phyloP scores from a whole-genome alignment of 2,797 vertebrate genomes.

The Taeniopygia guttata region DNA sequence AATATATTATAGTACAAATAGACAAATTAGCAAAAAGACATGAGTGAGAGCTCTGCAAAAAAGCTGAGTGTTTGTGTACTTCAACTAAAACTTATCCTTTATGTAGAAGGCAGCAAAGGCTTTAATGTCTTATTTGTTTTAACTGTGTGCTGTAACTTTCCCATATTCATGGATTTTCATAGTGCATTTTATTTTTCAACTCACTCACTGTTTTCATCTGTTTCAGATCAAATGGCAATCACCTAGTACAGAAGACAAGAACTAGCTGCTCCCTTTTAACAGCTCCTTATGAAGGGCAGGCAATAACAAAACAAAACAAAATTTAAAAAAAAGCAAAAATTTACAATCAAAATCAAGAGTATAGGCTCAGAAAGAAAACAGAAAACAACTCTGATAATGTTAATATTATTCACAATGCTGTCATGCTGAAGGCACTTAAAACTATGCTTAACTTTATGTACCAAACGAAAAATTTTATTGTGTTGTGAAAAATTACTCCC shows the following conservation, averaged over 20 bases:
- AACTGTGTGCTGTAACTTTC: neutral
- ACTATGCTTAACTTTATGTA: neutral
- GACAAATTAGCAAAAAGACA: neutral
- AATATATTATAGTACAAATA: neutral
- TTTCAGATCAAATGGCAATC: neutral
- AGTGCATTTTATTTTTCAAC: neutral
- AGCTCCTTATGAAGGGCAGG: neutral
- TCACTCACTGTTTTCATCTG: neutral
- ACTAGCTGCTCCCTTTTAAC: neutral
- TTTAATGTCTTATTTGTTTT: neutral
- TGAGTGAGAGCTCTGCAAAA: neutral
- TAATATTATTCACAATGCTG: neutral
- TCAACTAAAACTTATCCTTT: neutral
- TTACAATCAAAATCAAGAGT: neutral
- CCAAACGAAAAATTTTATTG: neutral
- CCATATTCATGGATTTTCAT: neutral
- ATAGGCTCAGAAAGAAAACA: neutral
- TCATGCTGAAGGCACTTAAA: neutral
- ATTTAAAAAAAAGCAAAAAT: neutral
- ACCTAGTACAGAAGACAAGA: neutral
- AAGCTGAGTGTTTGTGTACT: neutral
- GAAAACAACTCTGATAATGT: neutral
- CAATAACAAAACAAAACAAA: neutral
- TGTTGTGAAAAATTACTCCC: neutral
- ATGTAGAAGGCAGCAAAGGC: neutral